phyloP scores from a whole-genome alignment of 2,113 vertebrate species.

The Channa maculata region DNA sequence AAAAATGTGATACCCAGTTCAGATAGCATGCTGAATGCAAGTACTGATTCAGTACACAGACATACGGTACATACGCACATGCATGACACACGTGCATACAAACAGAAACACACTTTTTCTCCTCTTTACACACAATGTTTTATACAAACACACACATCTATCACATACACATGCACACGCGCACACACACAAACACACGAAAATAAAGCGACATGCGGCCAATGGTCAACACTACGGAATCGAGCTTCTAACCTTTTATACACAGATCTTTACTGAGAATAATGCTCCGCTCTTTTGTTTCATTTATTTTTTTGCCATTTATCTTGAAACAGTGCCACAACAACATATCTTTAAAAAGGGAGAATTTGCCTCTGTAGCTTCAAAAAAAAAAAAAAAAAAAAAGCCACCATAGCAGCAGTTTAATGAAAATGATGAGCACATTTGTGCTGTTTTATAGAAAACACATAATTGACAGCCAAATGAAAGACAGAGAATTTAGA shows the following conservation, averaged over 20 bases:
- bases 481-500: slow-evolving; percentile 24
- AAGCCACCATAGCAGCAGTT: slow-evolving; percentile 51
- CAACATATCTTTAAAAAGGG: slow-evolving; percentile 24
- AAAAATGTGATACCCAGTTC: slow-evolving; percentile 79
- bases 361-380: not conserved
- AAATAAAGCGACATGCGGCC: slow-evolving; percentile 66
- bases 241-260: slow-evolving; percentile 31
- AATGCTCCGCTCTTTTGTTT: not conserved
- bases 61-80: slow-evolving; percentile 68
- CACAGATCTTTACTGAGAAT: slow-evolving; percentile 28
- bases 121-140: slow-evolving; percentile 35
- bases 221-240: slow-evolving; percentile 70
- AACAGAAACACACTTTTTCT: slow-evolving; percentile 39
- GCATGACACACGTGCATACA: slow-evolving; percentile 72
- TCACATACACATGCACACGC: slow-evolving; percentile 20
- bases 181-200: slow-evolving; percentile 44
- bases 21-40: slow-evolving; percentile 82
- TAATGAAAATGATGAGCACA: slow-evolving; percentile 14
- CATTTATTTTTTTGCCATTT: slow-evolving; percentile 39
- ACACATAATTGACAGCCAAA: slow-evolving; percentile 41
- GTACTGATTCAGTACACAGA: slow-evolving; percentile 86
- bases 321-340: slow-evolving; percentile 59
- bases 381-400: slow-evolving; percentile 1
- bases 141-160: slow-evolving; percentile 47
- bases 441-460: slow-evolving; percentile 25